phyloP scores from a whole-genome alignment of 2,888 invertebrate genomes.

The Saturnia japonica region DNA sequence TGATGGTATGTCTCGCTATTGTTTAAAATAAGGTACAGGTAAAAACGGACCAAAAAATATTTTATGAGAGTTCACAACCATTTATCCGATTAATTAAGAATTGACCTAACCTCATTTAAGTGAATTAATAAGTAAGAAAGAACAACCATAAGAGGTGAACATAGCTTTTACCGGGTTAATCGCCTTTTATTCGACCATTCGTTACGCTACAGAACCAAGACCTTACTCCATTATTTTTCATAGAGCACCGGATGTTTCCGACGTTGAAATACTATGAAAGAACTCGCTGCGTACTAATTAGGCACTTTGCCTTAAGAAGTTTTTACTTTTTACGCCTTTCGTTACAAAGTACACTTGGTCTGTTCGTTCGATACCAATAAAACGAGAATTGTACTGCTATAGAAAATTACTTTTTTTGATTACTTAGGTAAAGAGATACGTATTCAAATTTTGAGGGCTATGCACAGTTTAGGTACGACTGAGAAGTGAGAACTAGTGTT shows the following conservation, averaged over 20 bases:
- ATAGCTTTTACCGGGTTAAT: not conserved
- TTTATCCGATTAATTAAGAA: not conserved
- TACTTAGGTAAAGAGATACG: not conserved
- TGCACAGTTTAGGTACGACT: not conserved
- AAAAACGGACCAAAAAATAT: not conserved
- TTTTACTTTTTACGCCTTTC: constrained; percentile 15
- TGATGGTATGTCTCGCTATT: no score
- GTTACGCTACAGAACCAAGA: constrained; percentile 12
- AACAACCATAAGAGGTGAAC: not conserved
- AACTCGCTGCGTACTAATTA: constrained; percentile 27
- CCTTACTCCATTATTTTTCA: constrained; percentile 21
- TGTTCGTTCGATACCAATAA: constrained; percentile 1
- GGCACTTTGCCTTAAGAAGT: not conserved
- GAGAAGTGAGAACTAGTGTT: no score
- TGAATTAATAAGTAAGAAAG: constrained; percentile 1
- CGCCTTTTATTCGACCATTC: not conserved
- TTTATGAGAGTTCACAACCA: not conserved
- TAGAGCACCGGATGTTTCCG: constrained; percentile 25
- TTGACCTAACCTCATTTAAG: not conserved
- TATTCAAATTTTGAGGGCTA: not conserved
- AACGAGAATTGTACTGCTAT: not conserved
- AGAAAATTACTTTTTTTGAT: not conserved
- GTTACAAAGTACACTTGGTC: not conserved
- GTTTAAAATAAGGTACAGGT: no score
- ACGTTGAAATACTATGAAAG: constrained; percentile 25